phyloP scores from a whole-genome alignment of 2,888 invertebrate species.

The Ferrisia virgata region DNA sequence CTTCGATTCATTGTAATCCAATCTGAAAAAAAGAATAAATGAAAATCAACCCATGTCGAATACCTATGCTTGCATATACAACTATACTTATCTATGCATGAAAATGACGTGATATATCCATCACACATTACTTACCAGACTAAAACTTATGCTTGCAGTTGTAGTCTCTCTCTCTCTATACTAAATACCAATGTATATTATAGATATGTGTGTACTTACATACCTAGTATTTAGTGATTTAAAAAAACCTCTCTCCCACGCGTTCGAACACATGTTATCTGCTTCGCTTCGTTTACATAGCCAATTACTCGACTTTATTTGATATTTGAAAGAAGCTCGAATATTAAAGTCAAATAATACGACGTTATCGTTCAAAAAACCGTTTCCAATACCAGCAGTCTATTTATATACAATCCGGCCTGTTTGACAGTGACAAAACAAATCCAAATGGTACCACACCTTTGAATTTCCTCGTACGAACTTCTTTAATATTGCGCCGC shows the following conservation, averaged over 20 bases:
- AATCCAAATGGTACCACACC: conserved; percentile 4
- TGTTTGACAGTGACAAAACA: conserved; percentile 1
- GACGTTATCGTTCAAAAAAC: conserved; percentile 12
- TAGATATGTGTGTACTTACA: no score
- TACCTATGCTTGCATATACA: no score
- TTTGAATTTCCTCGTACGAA: not conserved
- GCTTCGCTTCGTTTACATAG: not conserved
- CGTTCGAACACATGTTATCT: not conserved
- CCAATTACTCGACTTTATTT: conserved; percentile 19
- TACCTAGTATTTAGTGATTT: not conserved
- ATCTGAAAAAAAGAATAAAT: no score
- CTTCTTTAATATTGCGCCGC: not conserved
- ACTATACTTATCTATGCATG: not conserved
- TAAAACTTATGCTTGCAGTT: no score
- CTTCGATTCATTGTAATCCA: no score
- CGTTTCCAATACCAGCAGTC: conserved; percentile 22
- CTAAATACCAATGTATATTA: no score
- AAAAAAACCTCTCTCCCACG: not conserved
- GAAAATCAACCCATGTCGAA: no score
- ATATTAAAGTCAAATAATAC: conserved; percentile 9
- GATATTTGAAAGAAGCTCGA: not conserved
- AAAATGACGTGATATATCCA: no score
- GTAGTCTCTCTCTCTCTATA: no score
- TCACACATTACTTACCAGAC: no score
- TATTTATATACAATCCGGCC: not conserved